Evolutionary conservation across 2,888 invertebrate species (phyloP), one percentile per base, ranked within the genome.

Genomic region (Drosophila mayaguana): DNA sequence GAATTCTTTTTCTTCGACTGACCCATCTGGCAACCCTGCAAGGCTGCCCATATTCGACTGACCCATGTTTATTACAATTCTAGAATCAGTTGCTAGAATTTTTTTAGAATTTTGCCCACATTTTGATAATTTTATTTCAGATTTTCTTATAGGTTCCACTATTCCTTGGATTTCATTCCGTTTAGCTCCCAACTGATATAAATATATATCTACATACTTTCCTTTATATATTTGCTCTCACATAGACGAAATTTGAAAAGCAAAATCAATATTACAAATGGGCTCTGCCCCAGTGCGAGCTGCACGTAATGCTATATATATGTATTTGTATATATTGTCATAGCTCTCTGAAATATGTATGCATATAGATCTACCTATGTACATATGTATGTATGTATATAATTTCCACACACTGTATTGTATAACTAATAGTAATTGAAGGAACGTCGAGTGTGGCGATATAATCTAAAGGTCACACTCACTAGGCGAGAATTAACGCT

Each of bases 241-340:
- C n/a, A n/a, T 51, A 40, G 50, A 32, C 50, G 38, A 50, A 45
- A 50, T 78, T 63, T 40, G 51, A 55, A 40, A 63, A 66, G 48
- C 59, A 62, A 65, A 72, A 75, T 72, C 63, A 67, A 65, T 75
- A 66, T 56, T 34, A 14, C 56, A 53, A 66, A 72, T 60, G 22
- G 25, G 53, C 12, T 61, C 40, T 14, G 9, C 45, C 12, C 8
- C 62, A 14, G n/a, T 34, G 56, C 20, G 43, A 43, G 28, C 45
- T 53, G 53, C 40, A 70, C 45, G 32, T 63, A 57, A 18, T 42
- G 55, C 18, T n/a, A 7, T 38, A 16, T n/a, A 16, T 43, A 28
- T n/a, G 6, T n/a, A 5, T 2, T 5, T 7, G 18, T n/a, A 3
- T 20, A 20, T 51, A 51, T 51, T 34, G 51, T 51, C 50, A 32